Conservation (phyloP, 1,140 invertebrate genomes). For the Cylas formicarius region DNA sequence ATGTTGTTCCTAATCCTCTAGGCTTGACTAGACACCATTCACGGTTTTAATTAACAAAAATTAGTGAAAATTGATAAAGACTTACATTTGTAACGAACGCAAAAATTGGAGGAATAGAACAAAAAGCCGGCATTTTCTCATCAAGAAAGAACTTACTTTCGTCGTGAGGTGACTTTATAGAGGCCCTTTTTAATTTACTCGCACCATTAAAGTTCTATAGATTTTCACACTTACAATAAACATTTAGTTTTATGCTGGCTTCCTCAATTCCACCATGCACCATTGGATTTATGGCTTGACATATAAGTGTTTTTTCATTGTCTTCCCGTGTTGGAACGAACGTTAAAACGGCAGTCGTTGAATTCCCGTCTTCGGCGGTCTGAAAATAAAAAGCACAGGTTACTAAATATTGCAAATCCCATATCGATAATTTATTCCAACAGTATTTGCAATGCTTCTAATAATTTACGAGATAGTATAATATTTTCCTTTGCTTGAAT, state of each 20-base stretch:
- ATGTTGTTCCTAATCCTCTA: no score
- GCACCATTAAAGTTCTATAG: no score
- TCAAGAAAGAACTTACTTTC: no score
- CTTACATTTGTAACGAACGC: no score
- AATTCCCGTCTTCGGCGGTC: constrained; percentile 71
- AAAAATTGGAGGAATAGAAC: no score
- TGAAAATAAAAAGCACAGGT: constrained; percentile 44
- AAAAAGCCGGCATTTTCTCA: no score
- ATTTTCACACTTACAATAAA: constrained; percentile 74
- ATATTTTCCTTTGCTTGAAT: no score
- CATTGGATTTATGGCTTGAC: constrained; percentile 71
- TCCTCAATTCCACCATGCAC: constrained; percentile 66
- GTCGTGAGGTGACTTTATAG: no score
- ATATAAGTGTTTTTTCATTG: constrained; percentile 69
- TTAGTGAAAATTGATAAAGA: constrained; percentile 6
- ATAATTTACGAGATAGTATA: no score
- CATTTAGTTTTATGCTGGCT: constrained; percentile 70
- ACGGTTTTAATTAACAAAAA: no score
- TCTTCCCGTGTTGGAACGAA: constrained; percentile 69
- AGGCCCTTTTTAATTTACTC: no score
- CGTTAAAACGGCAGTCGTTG: constrained; percentile 66
- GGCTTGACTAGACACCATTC: no score
- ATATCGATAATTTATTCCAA: neutral
- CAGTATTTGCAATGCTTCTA: constrained; percentile 1
- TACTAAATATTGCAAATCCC: neutral